Conservation (phyloP, 2,113 vertebrate genomes). For the Petroica traversi region DNA sequence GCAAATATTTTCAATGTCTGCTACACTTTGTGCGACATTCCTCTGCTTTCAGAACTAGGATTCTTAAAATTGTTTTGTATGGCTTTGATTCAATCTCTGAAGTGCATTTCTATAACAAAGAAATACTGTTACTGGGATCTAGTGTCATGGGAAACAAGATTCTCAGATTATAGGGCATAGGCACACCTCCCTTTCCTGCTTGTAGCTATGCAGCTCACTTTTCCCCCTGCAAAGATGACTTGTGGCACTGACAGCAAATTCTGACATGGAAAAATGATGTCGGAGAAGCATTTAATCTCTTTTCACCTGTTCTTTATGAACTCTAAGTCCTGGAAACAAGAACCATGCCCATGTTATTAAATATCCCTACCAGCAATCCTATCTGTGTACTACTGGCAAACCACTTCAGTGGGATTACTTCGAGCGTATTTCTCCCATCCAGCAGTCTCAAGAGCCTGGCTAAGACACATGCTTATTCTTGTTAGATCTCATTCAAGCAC, state of each 20-base stretch:
- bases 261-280: slow-evolving; percentile 48
- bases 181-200: not conserved
- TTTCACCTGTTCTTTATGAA: slow-evolving; percentile 43
- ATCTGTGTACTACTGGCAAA: not conserved
- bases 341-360: slow-evolving; percentile 9
- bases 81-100: slow-evolving; percentile 2
- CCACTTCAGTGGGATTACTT: not conserved
- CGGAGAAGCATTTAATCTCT: not conserved
- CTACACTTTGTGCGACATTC: not conserved
- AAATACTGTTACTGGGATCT: not conserved
- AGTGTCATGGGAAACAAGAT: slow-evolving; percentile 22
- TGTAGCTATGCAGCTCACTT: not conserved
- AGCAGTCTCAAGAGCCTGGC: not conserved
- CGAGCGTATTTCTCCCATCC: not conserved
- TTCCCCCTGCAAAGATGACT: slow-evolving; percentile 18
- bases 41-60: not conserved
- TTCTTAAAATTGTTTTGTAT: not conserved
- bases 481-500: not conserved
- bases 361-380: slow-evolving; percentile 18
- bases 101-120: slow-evolving; percentile 25
- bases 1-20: slow-evolving; percentile 12
- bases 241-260: slow-evolving; percentile 30
- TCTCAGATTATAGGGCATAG: not conserved
- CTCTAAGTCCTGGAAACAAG: slow-evolving; percentile 28
- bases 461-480: not conserved